Base-by-base conservation (phyloP, 2,888 invertebrate genomes). In the Lasioglossum morio region DNA sequence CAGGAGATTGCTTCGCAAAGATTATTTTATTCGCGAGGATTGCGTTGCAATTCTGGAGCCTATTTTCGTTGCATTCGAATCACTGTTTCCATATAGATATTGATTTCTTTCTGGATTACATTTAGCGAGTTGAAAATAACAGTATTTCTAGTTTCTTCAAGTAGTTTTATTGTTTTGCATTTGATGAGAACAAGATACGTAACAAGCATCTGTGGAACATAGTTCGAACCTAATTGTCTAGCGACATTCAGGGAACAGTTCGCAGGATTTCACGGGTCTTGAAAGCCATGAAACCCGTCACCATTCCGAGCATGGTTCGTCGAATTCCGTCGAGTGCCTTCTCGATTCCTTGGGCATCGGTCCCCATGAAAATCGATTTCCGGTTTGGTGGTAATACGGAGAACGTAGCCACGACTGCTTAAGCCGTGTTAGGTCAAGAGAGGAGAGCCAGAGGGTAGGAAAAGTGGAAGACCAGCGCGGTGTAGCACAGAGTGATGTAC, bases 291-390 rank as follows among this genome's bases (percentile, higher is more conserved):
- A 30, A 63, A 30, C 30, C 16, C 16, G 63, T 63, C 63, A 16
- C 63, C 63, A 7, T 30, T 16, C 27, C 16, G 63, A 30, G 63
- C 16, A 30, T 16, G 63, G 63, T 63, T 30, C 63, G 30, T 7
- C 30, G 63, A 30, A 30, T 63, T 63, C 30, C 30, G 63, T 16
- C 30, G 63, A 63, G 63, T 63, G n/a, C 76, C 70, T 72, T 63
- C 57, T 30, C 82, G 43, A 43, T 81, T 72, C 70, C 75, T 69
- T 30, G 46, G 48, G 27, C 40, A 23, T 27, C 43, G 30, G 60
- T 72, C 66, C 30, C 77, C 72, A 75, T 63, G 82, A 57, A 84
- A 82, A 84, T 82, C 82, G 77, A 84, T 84, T 84, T 84, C 75
- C 69, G 16, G 74, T 27, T 43, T 46, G n/a, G 4, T 5, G 70